phyloP scores from a whole-genome alignment of 2,888 invertebrate species.

The Himalopsyche japonica region DNA sequence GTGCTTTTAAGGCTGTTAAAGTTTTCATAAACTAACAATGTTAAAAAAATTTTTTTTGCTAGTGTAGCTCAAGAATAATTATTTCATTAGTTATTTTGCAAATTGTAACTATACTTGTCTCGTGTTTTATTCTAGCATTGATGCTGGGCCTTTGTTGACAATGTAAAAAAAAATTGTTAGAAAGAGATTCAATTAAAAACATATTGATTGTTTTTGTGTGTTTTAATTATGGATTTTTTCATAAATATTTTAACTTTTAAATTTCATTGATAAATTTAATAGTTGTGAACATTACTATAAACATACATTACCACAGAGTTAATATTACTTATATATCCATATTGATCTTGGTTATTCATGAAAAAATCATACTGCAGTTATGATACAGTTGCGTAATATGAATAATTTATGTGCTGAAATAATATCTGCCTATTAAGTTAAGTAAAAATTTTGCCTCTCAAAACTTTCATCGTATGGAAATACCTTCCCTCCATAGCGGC shows the following conservation, averaged over 20 bases:
- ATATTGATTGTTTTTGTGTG: neutral
- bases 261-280: no score
- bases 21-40: neutral
- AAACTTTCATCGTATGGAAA: conserved; percentile 14
- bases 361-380: no score
- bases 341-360: no score
- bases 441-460: no score
- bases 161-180: neutral
- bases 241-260: neutral
- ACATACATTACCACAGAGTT: no score
- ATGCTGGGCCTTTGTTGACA: neutral
- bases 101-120: neutral
- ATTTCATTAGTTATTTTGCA: neutral
- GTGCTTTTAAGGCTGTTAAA: neutral
- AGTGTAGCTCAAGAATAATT: neutral
- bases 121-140: neutral
- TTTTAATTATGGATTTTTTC: neutral
- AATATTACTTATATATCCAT: no score
- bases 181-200: neutral
- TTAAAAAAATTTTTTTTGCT: neutral
- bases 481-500: conserved; percentile 32
- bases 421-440: no score
- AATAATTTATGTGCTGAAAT: no score
- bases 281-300: no score
- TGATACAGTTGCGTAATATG: no score